A percentile compares a stretch with the other conserved stretches of the same genome.
These are phyloP conservation scores for Melinaea marsaeus DNA, from an alignment of 2,888 invertebrate genomes.

Conservation along the genomic window DNA sequence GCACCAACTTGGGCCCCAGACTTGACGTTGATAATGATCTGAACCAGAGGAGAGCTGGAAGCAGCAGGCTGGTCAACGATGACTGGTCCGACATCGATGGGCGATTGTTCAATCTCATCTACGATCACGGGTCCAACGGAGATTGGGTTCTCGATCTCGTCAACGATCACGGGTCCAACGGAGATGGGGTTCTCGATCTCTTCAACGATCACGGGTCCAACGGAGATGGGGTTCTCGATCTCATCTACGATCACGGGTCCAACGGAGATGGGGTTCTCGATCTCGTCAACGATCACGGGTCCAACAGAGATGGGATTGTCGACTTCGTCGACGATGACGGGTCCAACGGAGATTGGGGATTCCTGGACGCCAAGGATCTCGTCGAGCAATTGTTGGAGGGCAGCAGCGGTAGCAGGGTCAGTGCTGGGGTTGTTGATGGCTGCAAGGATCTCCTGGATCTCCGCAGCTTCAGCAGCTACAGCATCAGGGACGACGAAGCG, in stretches of 20 bases:
- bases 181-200: constrained; percentile 18
- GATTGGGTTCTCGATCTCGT: constrained; percentile 26
- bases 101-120: constrained; percentile 11
- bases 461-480: constrained; percentile 27
- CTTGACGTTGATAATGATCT: constrained; percentile 36
- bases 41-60: constrained; percentile 31
- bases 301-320: constrained; percentile 27
- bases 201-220: constrained; percentile 21
- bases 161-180: constrained; percentile 15
- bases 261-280: constrained; percentile 25
- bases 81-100: not conserved
- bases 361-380: constrained; percentile 30
- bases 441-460: constrained; percentile 43
- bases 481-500: constrained; percentile 33
- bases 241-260: constrained; percentile 28
- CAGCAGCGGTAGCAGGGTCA: constrained; percentile 41
- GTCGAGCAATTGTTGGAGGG: constrained; percentile 37
- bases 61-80: constrained; percentile 3
- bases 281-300: constrained; percentile 30
- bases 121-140: constrained; percentile 32
- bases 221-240: not conserved
- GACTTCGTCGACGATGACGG: constrained; percentile 28
- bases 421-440: constrained; percentile 49
- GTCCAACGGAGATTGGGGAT: constrained; percentile 32
- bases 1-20: constrained; percentile 2